phyloP scores from a whole-genome alignment of 2,888 invertebrate species.

The Podotricha telesiphe region DNA sequence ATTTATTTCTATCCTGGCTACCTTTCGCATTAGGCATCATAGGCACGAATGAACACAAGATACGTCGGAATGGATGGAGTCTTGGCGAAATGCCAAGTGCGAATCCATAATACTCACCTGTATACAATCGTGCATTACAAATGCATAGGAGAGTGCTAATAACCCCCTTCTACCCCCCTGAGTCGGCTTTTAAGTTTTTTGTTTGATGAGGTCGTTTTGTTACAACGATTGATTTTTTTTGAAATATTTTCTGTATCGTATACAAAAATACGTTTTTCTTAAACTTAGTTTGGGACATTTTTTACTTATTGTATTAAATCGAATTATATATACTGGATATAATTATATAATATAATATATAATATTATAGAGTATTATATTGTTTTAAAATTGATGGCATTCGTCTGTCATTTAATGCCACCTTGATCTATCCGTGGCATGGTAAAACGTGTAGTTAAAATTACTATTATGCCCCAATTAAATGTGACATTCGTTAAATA shows the following conservation, averaged over 20 bases:
- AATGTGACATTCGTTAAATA: no score
- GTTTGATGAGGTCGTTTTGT: constrained; percentile 23
- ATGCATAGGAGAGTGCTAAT: constrained; percentile 44
- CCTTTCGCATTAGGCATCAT: constrained; percentile 29
- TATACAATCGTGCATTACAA: constrained; percentile 45
- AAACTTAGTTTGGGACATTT: background rate
- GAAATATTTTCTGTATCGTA: background rate
- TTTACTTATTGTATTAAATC: no score
- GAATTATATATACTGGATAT: no score
- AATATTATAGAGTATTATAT: no score
- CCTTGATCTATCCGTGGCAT: no score
- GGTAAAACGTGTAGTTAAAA: no score
- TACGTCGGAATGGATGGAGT: constrained; percentile 48
- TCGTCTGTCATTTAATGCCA: no score
- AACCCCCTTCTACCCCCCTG: constrained; percentile 27
- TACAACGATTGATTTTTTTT: constrained; percentile 12
- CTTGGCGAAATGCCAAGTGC: constrained; percentile 54
- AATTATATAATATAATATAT: no score
- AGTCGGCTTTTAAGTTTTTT: constrained; percentile 13
- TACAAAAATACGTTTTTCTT: background rate
- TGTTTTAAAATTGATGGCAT: no score
- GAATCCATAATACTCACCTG: constrained; percentile 45
- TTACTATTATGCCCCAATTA: no score
- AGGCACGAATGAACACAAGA: constrained; percentile 40
- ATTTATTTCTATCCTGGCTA: constrained; percentile 10